Conservation (phyloP, 2,888 invertebrate species). For the Tenthredo distinguenda region DNA sequence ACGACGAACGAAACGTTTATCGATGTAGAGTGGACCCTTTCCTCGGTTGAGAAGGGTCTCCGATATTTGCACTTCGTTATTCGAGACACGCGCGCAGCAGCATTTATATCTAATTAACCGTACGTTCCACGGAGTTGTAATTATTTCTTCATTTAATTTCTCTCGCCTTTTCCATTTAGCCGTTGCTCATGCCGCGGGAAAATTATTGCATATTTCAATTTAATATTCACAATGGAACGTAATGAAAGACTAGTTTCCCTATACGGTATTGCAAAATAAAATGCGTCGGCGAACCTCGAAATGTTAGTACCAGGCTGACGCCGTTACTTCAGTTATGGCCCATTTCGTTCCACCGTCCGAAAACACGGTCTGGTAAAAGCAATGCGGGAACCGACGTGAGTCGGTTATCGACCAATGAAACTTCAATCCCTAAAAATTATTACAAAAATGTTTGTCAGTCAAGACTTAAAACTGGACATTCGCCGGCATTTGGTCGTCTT, state of each 20-base stretch:
- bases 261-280: slow-evolving; percentile 49
- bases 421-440: not conserved
- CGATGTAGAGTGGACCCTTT: not conserved
- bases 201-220: slow-evolving; percentile 20
- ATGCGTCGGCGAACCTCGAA: slow-evolving; percentile 43
- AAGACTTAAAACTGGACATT: no score
- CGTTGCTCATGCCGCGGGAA: not conserved
- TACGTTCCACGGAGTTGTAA: not conserved
- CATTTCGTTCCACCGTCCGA: slow-evolving; percentile 23
- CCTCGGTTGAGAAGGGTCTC: not conserved
- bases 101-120: slow-evolving; percentile 12
- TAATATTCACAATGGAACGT: not conserved
- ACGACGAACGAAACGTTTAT: not conserved
- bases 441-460: not conserved
- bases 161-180: not conserved
- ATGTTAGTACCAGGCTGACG: slow-evolving; percentile 8
- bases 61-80: slow-evolving; percentile 26
- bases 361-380: not conserved
- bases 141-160: not conserved
- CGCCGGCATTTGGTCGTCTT: no score
- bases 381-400: not conserved
- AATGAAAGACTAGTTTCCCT: slow-evolving; percentile 27
- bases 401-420: not conserved
- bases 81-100: slow-evolving; percentile 2
- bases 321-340: slow-evolving; percentile 48